Evolutionary conservation across 2,888 invertebrate genomes (phyloP).

Genomic region (Rhagonycha fulva): DNA sequence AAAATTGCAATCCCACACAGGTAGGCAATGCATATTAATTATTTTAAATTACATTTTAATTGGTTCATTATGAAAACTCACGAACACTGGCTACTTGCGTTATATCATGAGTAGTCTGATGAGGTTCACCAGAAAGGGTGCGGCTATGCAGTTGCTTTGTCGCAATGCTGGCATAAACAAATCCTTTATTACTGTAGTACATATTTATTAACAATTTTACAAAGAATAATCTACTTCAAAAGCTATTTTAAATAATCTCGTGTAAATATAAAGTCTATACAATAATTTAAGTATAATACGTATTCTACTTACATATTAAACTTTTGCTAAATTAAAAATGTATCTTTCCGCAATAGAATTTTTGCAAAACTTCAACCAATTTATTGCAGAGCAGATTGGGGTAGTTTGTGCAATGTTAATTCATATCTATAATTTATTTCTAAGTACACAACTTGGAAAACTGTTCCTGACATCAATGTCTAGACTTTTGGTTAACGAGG

Average conservation of each 20-base stretch:
- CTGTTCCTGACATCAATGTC: not conserved
- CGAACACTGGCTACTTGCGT: slow-evolving; percentile 32
- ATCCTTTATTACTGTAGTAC: slow-evolving; percentile 8
- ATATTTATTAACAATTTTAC: not conserved
- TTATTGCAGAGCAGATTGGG: not conserved
- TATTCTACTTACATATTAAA: not conserved
- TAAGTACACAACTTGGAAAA: not conserved
- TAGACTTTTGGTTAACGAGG: slow-evolving; percentile 22
- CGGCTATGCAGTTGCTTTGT: slow-evolving; percentile 21
- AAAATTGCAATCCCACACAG: slow-evolving; percentile 29
- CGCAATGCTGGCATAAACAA: slow-evolving; percentile 21
- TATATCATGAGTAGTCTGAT: slow-evolving; percentile 15
- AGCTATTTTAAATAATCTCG: not conserved
- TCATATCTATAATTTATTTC: not conserved
- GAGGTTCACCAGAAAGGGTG: slow-evolving; percentile 7
- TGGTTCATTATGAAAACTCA: slow-evolving; percentile 37
- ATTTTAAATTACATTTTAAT: slow-evolving; percentile 38
- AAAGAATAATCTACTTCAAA: not conserved
- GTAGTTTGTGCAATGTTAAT: not conserved
- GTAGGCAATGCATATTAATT: slow-evolving; percentile 39
- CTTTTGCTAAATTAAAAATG: too few relatives aligned
- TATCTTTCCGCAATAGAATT: not conserved
- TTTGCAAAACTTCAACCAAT: not conserved
- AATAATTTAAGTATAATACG: not conserved
- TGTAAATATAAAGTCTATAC: too few relatives aligned